phyloP scores from a whole-genome alignment of 2,797 vertebrate genomes.

The Gallinago stenura region DNA sequence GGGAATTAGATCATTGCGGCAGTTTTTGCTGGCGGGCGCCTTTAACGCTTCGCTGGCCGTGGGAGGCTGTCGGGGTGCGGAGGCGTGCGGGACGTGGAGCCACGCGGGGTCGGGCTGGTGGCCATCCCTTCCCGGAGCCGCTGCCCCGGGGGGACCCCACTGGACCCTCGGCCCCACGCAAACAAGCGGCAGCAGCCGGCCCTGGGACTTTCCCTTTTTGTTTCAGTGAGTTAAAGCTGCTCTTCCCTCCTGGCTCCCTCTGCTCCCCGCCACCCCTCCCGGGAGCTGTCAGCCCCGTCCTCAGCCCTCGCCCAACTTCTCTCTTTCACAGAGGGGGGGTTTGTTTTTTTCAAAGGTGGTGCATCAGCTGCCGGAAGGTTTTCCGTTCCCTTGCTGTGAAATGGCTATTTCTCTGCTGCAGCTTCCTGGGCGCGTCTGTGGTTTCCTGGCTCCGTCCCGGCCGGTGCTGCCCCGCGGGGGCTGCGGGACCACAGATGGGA shows the following conservation, averaged over 20 bases:
- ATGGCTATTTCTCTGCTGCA: not conserved
- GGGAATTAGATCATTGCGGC: not conserved
- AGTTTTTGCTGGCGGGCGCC: not conserved
- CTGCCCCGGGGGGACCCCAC: not conserved
- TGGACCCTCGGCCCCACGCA: not conserved
- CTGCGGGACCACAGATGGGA: not conserved
- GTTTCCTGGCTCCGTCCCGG: constrained; percentile 5
- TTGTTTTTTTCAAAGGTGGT: not conserved
- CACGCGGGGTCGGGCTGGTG: fast-evolving
- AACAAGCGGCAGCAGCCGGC: not conserved
- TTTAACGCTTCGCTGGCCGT: not conserved
- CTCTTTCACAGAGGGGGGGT: not conserved
- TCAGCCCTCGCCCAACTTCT: not conserved
- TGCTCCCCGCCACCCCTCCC: not conserved
- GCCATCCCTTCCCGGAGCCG: not conserved
- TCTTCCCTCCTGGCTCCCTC: not conserved
- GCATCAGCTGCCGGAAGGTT: not conserved
- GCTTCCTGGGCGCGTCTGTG: not conserved
- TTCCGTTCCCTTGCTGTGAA: not conserved
- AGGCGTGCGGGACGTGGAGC: not conserved
- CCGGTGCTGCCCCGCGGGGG: fast-evolving
- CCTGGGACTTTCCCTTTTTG: not conserved
- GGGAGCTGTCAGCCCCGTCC: not conserved
- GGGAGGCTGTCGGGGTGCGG: not conserved
- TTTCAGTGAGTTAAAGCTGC: not conserved